Conservation (phyloP, 2,113 vertebrate species). For the Seriola aureovittata region DNA sequence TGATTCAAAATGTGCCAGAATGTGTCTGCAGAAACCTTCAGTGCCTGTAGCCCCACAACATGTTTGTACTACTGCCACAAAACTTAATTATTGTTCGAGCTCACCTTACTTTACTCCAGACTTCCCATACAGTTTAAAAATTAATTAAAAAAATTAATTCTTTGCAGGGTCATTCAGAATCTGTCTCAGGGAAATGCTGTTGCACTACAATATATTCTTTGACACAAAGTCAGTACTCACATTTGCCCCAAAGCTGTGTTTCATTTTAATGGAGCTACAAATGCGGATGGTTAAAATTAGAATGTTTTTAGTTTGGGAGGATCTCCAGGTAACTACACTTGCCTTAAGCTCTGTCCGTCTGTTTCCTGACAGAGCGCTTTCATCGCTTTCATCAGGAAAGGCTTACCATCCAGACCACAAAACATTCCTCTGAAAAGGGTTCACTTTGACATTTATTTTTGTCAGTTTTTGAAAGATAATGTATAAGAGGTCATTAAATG, state of each 20-base stretch:
- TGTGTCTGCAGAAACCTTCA: not conserved
- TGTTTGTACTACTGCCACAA: not conserved
- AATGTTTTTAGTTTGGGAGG: slow-evolving; percentile 40
- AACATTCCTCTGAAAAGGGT: not conserved
- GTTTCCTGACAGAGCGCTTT: slow-evolving; percentile 25
- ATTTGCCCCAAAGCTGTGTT: slow-evolving; percentile 3
- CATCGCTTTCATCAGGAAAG: slow-evolving; percentile 18
- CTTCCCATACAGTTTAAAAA: not conserved
- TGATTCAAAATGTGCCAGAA: not conserved
- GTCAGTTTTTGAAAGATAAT: not conserved
- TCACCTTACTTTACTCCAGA: not conserved
- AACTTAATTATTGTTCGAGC: not conserved
- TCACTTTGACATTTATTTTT: not conserved
- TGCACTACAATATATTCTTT: not conserved
- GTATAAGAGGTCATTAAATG: not conserved
- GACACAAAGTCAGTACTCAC: slow-evolving; percentile 17
- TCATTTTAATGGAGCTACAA: slow-evolving; percentile 11
- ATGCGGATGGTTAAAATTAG: slow-evolving; percentile 27
- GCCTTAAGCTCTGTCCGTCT: slow-evolving; percentile 44
- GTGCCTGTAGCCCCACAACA: not conserved
- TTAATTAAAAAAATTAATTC: not conserved
- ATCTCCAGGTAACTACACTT: slow-evolving; percentile 41
- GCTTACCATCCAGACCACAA: not conserved
- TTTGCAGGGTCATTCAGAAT: not conserved
- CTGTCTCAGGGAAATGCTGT: not conserved